Percentiles rank a stretch among this genome's conserved stretches.
These are phyloP conservation scores for Trissolcus brochymenae DNA, from an alignment of 2,888 invertebrate genomes.

Conservation along the genomic window DNA sequence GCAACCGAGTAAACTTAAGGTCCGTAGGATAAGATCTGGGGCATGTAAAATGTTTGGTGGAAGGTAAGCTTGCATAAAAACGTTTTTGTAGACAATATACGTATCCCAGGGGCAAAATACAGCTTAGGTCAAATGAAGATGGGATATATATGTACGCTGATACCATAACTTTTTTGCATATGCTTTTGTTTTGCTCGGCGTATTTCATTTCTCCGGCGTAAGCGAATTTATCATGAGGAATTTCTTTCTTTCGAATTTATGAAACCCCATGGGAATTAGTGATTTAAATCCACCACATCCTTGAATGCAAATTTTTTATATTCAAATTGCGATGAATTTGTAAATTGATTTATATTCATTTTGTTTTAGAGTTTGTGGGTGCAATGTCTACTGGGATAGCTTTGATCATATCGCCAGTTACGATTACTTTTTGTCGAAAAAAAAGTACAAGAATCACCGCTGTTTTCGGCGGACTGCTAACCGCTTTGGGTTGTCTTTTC, in stretches of 20 bases:
- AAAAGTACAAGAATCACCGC: slow-evolving; percentile 92
- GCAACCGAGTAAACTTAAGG: slow-evolving; percentile 59
- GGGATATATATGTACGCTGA: slow-evolving; percentile 23
- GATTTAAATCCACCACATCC: background rate
- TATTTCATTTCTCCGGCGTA: slow-evolving; percentile 6
- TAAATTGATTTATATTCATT: background rate
- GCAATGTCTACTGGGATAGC: slow-evolving; percentile 88
- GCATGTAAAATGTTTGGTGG: slow-evolving; percentile 54
- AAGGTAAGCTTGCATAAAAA: slow-evolving; percentile 48
- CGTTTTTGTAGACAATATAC: slow-evolving; percentile 40
- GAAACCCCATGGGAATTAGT: background rate
- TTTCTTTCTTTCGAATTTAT: background rate
- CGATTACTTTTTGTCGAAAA: slow-evolving; percentile 89
- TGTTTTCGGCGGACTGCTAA: slow-evolving; percentile 90
- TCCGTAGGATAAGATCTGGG: slow-evolving; percentile 62
- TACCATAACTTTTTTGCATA: slow-evolving; percentile 39
- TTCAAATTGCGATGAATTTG: too few species aligned
- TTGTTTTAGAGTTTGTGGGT: slow-evolving; percentile 88
- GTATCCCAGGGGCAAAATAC: slow-evolving; percentile 47
- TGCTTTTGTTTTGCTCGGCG: slow-evolving; percentile 19
- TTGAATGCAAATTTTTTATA: too few species aligned
- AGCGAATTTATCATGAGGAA: background rate
- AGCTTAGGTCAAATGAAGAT: slow-evolving; percentile 41
- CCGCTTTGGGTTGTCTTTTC: slow-evolving; percentile 91
- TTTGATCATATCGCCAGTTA: slow-evolving; percentile 88